Evolutionary conservation across 30 jellyfish, hydroid and myxozoan genomes (phyloP), one percentile per base, ranked within the genome.

Genomic region (Cassiopea xamachana): DNA sequence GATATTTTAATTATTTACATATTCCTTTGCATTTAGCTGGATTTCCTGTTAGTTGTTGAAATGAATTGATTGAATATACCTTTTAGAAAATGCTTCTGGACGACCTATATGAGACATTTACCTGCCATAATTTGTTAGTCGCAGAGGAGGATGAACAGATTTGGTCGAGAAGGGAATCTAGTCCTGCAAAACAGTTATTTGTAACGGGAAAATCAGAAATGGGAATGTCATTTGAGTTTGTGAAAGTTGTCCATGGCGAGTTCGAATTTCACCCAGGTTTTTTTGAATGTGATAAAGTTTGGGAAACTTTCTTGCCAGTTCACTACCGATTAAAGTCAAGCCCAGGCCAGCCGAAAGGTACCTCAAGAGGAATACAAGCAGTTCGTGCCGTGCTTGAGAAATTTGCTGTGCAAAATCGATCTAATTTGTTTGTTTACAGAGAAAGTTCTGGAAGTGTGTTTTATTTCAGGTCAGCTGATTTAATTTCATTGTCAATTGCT

Each of bases 141-240:
- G 98, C 99, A 8, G 97, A 91, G 27, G 99, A 96, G 58, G 99
- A 96, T 48, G 99, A 96, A 49, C 92, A 88, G 49, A 78, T 91
- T 18, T 94, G 98, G 98, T 93, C 96, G 14, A 69, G 89, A 50
- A 60, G 90, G 44, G 93, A 90, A 39, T 70, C 93, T 17, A 70
- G 88, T 19, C 94, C 94, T 2, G 81, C 86, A n/a, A 96, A 94
- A 81, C 78, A 90, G 43, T 51, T 91, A 67, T 90, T 85, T 71
- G 96, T 94, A 4, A 90, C 85, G 44, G 89, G 84, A 16, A 73
- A 79, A n/a, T 82, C 93, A 60, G 91, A 83, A 18, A 85, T 77
- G 73, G 95, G 91, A 60, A 87, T 79, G 93, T 93, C 98, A n/a
- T 88, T 88, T 48, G 97, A 89, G 55, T 69, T 78, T 69, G 81